Conservation (phyloP, 2,797 vertebrate species). For the Pantherophis vulpinus region DNA sequence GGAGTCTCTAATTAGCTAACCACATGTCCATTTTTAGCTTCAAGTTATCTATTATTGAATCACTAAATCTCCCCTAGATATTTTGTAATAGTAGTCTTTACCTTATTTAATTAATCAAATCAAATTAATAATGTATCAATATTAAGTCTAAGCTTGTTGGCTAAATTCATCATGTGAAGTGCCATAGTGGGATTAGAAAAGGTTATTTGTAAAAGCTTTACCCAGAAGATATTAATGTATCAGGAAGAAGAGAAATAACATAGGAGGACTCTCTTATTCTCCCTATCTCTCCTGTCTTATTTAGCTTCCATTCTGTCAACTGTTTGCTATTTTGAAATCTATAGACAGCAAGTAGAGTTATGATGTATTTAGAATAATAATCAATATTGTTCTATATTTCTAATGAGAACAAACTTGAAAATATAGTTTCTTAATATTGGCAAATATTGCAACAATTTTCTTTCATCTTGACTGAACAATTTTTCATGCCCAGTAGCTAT, state of each 20-base stretch:
- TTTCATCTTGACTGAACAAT: neutral
- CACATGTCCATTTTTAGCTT: neutral
- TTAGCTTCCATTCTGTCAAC: neutral
- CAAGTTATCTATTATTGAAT: neutral
- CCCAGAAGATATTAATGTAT: neutral
- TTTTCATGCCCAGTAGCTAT: neutral
- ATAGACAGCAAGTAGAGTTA: neutral
- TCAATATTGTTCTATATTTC: neutral
- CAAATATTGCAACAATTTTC: neutral
- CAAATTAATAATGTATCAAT: neutral
- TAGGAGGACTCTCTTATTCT: neutral
- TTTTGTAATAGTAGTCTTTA: neutral
- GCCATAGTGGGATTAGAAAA: neutral
- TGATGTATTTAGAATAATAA: neutral
- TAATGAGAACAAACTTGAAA: neutral
- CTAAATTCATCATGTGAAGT: neutral
- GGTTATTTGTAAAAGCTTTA: neutral
- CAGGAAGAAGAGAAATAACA: neutral
- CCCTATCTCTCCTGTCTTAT: neutral
- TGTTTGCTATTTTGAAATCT: neutral
- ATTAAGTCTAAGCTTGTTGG: neutral
- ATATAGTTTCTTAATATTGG: neutral
- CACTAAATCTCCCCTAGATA: neutral
- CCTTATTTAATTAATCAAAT: neutral
- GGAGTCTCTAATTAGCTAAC: neutral